Evolutionary conservation across 1,140 invertebrate species (phyloP), one percentile per base, ranked within the genome.

Genomic region (Stratiolaelaps scimitus): DNA sequence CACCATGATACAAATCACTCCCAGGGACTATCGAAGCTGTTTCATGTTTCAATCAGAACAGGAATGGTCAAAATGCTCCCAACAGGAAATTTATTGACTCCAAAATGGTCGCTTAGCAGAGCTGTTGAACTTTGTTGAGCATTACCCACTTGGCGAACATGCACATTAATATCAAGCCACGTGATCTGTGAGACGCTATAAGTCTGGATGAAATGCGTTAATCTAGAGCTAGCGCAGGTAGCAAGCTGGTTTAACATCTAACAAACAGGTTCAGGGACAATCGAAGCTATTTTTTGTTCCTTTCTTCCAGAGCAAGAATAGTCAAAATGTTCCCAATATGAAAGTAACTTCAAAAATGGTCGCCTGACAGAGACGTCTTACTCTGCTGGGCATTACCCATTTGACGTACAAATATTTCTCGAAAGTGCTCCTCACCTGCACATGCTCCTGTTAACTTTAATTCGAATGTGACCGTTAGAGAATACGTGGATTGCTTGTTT

Each of bases 11-110:
- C 53, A 5, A n/a, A 1, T 60, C 34, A n/a, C 53, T 60, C 10
- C 13, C 15, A 60, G 53, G 53, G 53, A 60, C 53, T 60, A 60
- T 60, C 53, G 53, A 60, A 60, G 53, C 53, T 60, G 53, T 60
- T 60, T 60, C 26, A 26, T 60, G 53, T 60, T 60, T 23, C 26
- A 2, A 2, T 26, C 26, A 60, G 53, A 60, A 15, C 53, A 60
- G 34, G 26, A 60, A 60, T 60, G 34, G 53, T 60, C 53, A 60
- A 60, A 60, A 60, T 19, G 53, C 23, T 60, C 53, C 53, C 53
- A 34, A 60, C 4, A 60, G 17, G 15, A 48, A 26, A 15, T n/a
- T n/a, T n/a, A n/a, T n/a, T 23, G 17, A 60, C 53, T 26, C 53
- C 23, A 60, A 60, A 34, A 60, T 20, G 53, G 53, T 60, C 53